phyloP scores from a whole-genome alignment of 2,797 vertebrate species.

The Leptoclinus maculatus region DNA sequence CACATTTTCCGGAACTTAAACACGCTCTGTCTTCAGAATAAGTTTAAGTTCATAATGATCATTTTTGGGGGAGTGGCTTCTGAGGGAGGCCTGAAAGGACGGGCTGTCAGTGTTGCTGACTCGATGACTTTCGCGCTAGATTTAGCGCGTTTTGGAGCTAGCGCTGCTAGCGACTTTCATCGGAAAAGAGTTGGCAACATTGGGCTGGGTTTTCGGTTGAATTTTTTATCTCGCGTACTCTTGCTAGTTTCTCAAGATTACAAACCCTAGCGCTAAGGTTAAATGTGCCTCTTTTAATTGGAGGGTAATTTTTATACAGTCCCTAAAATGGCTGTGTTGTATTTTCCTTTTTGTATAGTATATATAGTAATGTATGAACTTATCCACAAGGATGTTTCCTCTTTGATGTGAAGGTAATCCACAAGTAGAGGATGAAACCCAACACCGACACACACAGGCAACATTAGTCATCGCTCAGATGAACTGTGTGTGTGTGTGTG shows the following conservation, averaged over 20 bases:
- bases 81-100: no score
- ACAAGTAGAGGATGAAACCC: slow-evolving; percentile 4
- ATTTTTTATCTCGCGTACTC: neutral
- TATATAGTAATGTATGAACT: neutral
- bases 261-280: neutral
- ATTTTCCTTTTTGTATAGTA: neutral
- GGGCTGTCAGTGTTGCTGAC: no score
- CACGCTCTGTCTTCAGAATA: no score
- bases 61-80: neutral
- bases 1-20: neutral
- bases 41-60: neutral
- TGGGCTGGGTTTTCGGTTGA: neutral
- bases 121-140: no score
- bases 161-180: no score
- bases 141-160: no score
- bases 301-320: neutral
- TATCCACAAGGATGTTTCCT: neutral
- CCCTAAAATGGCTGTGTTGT: neutral
- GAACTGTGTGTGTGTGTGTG: no score
- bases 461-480: neutral
- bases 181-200: neutral
- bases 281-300: neutral
- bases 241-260: neutral
- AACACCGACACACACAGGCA: neutral
- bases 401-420: slow-evolving; percentile 24